phyloP scores from a whole-genome alignment of 2,888 invertebrate species.

The Ormyrus rosae region DNA sequence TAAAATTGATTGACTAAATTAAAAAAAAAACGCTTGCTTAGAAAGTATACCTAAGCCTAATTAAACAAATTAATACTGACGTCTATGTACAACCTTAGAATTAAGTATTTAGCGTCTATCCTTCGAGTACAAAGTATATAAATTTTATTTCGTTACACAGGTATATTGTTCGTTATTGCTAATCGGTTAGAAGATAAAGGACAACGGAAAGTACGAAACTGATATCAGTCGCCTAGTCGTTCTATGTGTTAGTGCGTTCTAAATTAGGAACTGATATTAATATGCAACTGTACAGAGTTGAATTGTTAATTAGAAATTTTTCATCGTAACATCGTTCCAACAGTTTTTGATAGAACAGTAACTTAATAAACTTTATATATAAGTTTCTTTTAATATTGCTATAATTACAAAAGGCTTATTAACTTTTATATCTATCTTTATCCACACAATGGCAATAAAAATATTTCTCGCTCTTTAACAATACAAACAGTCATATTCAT shows the following conservation, averaged over 20 bases:
- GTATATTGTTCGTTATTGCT: conserved; percentile 31
- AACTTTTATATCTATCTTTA: neutral
- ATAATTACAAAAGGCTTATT: conserved; percentile 13
- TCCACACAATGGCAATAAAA: conserved; percentile 16
- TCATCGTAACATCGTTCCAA: conserved; percentile 24
- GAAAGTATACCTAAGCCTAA: conserved; percentile 23
- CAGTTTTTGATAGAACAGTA: conserved; percentile 32
- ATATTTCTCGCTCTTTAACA: conserved; percentile 5
- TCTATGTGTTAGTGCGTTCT: conserved; percentile 16
- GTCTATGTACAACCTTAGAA: conserved; percentile 53
- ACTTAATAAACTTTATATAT: conserved; percentile 26
- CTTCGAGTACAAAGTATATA: conserved; percentile 42
- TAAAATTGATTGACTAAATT: conserved; percentile 49
- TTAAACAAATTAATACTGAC: conserved; percentile 57
- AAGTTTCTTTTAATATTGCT: neutral
- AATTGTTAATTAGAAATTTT: conserved; percentile 31
- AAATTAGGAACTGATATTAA: conserved; percentile 41
- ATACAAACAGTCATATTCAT: conserved; percentile 4
- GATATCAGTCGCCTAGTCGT: conserved; percentile 27
- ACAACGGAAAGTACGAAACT: conserved; percentile 30
- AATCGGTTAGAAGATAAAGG: conserved; percentile 24
- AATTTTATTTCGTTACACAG: conserved; percentile 23
- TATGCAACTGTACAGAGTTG: conserved; percentile 34
- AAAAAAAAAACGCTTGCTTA: conserved; percentile 38
- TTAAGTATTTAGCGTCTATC: conserved; percentile 22